These are phyloP conservation scores for Pseudomyrmex sp. DNA, from an alignment of 1,140 invertebrate genomes.

Conservation along the genomic window DNA sequence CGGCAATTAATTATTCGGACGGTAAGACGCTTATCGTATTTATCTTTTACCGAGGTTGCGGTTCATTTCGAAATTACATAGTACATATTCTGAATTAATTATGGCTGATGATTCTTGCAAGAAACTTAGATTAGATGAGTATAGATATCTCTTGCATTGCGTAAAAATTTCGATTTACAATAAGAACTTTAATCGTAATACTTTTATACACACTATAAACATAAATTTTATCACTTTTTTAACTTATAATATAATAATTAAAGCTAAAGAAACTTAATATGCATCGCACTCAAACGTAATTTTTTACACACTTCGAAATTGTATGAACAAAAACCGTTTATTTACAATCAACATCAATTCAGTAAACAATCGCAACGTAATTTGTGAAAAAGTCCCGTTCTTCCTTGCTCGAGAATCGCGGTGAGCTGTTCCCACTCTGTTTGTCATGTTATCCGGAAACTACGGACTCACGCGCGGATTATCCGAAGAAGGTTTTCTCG, in stretches of 20 bases:
- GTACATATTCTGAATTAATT: neutral
- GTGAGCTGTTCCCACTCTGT: conserved; percentile 39
- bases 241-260: neutral
- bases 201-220: neutral
- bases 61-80: neutral
- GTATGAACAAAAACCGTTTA: conserved; percentile 14
- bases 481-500: conserved; percentile 60
- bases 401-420: conserved; percentile 24
- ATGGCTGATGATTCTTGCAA: neutral
- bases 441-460: conserved; percentile 59
- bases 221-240: no score
- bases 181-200: neutral
- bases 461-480: conserved; percentile 56
- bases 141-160: neutral
- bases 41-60: conserved; percentile 16
- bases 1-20: conserved; percentile 42
- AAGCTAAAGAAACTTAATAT: neutral
- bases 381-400: conserved; percentile 29
- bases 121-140: neutral
- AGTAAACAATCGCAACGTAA: conserved; percentile 37
- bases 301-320: neutral
- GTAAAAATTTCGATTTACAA: neutral
- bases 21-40: conserved; percentile 26
- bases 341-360: conserved; percentile 43
- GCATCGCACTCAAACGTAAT: neutral